Evolutionary conservation across 2,797 vertebrate genomes (phyloP).

Genomic region (Chelon labrosus): DNA sequence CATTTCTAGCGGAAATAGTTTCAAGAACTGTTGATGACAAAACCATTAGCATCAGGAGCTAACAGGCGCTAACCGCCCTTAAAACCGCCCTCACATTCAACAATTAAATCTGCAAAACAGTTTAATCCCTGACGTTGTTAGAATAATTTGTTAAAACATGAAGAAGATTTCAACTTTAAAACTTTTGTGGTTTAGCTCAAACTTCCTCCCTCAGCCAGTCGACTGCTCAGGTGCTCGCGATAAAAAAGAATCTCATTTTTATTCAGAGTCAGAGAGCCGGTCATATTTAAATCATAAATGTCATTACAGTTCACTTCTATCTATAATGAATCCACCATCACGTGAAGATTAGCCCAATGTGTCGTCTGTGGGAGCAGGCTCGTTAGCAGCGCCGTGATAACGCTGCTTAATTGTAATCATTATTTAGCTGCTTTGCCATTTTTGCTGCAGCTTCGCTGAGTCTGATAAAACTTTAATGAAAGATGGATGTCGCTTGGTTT

Average conservation of each 20-base stretch:
- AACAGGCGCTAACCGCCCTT: no score
- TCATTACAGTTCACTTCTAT: constrained; percentile 66
- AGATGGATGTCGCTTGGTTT: constrained; percentile 39
- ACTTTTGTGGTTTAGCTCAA: constrained; percentile 1
- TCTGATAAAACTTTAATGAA: constrained; percentile 56
- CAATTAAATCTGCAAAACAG: no score
- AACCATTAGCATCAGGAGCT: no score
- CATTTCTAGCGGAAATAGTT: no score
- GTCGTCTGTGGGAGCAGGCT: constrained; percentile 11
- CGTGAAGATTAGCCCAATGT: constrained; percentile 50
- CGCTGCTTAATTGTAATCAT: constrained; percentile 56
- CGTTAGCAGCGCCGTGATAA: constrained; percentile 53
- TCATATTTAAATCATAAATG: constrained; percentile 72
- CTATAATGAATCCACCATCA: constrained; percentile 71
- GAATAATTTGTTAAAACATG: no score
- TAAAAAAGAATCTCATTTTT: constrained; percentile 39
- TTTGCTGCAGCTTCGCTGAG: constrained; percentile 7
- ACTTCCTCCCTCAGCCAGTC: not conserved
- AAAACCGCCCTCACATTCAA: no score
- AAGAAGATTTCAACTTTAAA: no score
- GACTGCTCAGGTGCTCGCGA: constrained; percentile 22
- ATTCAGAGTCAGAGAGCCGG: constrained; percentile 33
- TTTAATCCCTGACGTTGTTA: no score
- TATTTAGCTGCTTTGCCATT: constrained; percentile 51
- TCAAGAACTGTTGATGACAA: no score